These are phyloP conservation scores for Orchesella flavescens DNA, from an alignment of 2,888 invertebrate species.

Conservation along the genomic window DNA sequence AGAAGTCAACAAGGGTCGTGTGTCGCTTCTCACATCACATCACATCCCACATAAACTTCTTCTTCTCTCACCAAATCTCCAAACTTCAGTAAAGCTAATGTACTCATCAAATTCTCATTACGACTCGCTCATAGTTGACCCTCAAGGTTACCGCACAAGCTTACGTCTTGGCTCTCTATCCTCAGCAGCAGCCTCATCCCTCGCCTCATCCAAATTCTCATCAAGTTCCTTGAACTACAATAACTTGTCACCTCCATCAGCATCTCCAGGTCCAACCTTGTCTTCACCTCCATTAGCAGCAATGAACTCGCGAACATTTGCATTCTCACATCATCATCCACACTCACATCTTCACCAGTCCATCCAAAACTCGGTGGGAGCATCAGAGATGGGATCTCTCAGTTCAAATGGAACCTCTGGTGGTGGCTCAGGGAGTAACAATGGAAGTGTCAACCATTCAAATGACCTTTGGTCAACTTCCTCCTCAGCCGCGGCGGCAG, in stretches of 20 bases:
- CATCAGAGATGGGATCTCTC: conserved; percentile 60
- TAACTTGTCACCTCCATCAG: conserved; percentile 41
- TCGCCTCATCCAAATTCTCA: conserved; percentile 12
- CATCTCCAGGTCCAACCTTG: conserved; percentile 42
- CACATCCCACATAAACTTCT: too few relatives aligned
- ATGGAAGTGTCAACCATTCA: conserved; percentile 35
- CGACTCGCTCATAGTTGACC: conserved; percentile 58
- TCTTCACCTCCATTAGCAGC: conserved; percentile 59
- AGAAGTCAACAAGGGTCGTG: too few relatives aligned
- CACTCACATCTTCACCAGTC: conserved; percentile 59
- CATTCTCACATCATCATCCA: conserved; percentile 69
- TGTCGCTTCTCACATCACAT: too few relatives aligned
- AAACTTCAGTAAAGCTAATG: conserved; percentile 40
- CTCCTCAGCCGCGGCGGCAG: conserved; percentile 54
- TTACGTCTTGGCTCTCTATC: conserved; percentile 37
- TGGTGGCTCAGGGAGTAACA: conserved; percentile 24
- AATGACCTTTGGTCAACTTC: conserved; percentile 65
- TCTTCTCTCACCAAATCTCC: background rate
- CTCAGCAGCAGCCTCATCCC: conserved; percentile 6
- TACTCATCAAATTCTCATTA: conserved; percentile 66
- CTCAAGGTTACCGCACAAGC: conserved; percentile 45
- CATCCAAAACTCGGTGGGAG: conserved; percentile 14
- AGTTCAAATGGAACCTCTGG: conserved; percentile 32
- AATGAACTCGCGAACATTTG: conserved; percentile 71
- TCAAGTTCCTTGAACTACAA: conserved; percentile 41